Conservation (phyloP, 2,888 invertebrate genomes). For the Drosophila longiperda region DNA sequence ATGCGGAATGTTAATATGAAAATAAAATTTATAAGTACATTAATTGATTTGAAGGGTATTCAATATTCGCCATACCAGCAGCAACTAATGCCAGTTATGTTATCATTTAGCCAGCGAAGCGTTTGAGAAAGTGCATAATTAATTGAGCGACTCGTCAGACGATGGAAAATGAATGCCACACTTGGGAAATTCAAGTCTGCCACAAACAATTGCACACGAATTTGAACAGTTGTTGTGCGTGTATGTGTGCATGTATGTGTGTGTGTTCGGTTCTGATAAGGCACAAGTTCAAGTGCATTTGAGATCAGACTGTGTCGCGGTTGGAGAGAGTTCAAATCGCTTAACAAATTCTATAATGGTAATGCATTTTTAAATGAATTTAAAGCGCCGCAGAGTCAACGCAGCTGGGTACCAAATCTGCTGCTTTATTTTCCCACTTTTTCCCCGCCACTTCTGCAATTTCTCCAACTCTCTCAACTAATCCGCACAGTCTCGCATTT, state of each 20-base stretch:
- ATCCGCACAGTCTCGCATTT: conserved; percentile 59
- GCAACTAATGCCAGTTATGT: conserved; percentile 13
- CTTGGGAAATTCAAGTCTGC: conserved; percentile 35
- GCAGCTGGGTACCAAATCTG: conserved; percentile 42
- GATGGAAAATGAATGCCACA: conserved; percentile 31
- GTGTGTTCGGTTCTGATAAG: conserved; percentile 33
- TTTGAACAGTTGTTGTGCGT: conserved; percentile 46
- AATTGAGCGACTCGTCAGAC: conserved; percentile 49
- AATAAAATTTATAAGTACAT: neutral
- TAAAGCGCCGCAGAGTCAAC: conserved; percentile 40
- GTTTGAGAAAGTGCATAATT: conserved; percentile 63
- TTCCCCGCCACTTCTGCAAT: conserved; percentile 11
- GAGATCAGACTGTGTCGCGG: neutral
- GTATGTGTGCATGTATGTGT: conserved; percentile 5
- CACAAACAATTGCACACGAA: conserved; percentile 48
- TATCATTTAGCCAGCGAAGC: conserved; percentile 56
- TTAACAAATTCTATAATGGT: conserved; percentile 54
- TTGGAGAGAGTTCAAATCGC: conserved; percentile 49
- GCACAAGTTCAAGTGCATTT: conserved; percentile 66
- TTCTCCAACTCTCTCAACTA: conserved; percentile 30
- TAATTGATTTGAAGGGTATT: conserved; percentile 15
- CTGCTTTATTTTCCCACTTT: neutral
- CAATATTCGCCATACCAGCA: neutral
- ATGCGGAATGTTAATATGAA: neutral
- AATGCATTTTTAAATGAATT: conserved; percentile 60